Evolutionary conservation across 2,113 vertebrate species (phyloP).

Genomic region (Syrmaticus mikado): DNA sequence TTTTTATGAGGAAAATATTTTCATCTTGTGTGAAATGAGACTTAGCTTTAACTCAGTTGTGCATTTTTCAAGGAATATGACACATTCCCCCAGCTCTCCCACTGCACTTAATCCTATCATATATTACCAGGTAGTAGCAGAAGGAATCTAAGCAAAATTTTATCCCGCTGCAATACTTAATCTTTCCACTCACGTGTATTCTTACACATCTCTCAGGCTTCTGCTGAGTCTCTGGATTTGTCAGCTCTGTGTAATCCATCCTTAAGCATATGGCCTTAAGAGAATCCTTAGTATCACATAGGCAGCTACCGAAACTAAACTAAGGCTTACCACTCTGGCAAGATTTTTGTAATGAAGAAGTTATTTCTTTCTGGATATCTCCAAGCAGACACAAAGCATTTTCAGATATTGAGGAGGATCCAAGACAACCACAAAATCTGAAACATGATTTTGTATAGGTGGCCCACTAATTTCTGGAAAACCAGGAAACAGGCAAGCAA

Average conservation of each 20-base stretch:
- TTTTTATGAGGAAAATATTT: neutral
- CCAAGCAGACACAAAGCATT: neutral
- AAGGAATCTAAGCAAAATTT: neutral
- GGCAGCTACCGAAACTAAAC: neutral
- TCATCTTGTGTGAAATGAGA: neutral
- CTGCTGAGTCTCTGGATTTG: neutral
- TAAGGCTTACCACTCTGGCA: neutral
- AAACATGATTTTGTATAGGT: accelerated
- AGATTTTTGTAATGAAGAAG: neutral
- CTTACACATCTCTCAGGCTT: neutral
- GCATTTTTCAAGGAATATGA: neutral
- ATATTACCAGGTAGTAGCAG: neutral
- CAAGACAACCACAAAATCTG: neutral
- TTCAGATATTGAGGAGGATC: neutral
- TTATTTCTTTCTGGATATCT: neutral
- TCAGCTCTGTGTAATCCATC: neutral
- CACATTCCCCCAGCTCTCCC: accelerated
- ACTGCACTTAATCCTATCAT: neutral
- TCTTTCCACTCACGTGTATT: neutral
- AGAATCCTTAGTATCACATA: neutral
- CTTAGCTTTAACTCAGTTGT: neutral
- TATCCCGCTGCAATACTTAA: neutral
- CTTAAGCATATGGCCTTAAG: accelerated
- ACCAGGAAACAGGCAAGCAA: neutral
- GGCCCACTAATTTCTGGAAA: neutral